A percentile compares a stretch with the other conserved stretches of the same genome.
These are phyloP conservation scores for Drosophila infuscata DNA, from an alignment of 2,888 invertebrate species.

Conservation along the genomic window DNA sequence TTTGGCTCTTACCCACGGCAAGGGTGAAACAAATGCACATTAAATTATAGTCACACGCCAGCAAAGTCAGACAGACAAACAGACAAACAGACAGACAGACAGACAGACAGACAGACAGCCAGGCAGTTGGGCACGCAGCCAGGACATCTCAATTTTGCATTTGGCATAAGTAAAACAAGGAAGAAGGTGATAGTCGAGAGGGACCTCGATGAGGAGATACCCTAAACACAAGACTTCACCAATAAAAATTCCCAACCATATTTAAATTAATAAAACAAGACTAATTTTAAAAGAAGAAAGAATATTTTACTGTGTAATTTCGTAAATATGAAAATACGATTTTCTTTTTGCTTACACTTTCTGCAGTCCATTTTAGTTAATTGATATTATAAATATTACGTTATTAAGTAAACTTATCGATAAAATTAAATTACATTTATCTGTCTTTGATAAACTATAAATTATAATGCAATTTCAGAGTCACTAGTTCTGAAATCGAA, in stretches of 20 bases:
- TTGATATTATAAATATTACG: not conserved
- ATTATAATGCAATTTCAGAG: not conserved
- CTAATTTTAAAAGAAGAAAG: too few relatives aligned
- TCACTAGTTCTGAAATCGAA: not conserved
- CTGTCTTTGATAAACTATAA: not conserved
- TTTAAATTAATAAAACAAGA: not conserved
- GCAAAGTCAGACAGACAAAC: not conserved
- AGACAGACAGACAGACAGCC: not conserved
- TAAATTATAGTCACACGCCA: not conserved
- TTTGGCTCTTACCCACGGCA: not conserved
- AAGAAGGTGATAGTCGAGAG: not conserved
- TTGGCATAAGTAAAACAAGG: not conserved
- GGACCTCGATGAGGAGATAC: not conserved
- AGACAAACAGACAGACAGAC: not conserved
- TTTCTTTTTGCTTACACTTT: not conserved
- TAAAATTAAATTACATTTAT: not conserved
- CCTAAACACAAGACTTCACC: not conserved
- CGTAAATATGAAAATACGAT: not conserved
- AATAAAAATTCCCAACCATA: not conserved
- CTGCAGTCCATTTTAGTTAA: not conserved
- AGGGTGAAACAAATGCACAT: not conserved
- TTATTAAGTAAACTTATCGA: not conserved
- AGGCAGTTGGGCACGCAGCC: conserved; percentile 30
- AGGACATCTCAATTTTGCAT: conserved; percentile 67
- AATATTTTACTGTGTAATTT: too few relatives aligned